Evolutionary conservation across 2,888 invertebrate genomes (phyloP).

Genomic region (Coelogynopora nodosa): DNA sequence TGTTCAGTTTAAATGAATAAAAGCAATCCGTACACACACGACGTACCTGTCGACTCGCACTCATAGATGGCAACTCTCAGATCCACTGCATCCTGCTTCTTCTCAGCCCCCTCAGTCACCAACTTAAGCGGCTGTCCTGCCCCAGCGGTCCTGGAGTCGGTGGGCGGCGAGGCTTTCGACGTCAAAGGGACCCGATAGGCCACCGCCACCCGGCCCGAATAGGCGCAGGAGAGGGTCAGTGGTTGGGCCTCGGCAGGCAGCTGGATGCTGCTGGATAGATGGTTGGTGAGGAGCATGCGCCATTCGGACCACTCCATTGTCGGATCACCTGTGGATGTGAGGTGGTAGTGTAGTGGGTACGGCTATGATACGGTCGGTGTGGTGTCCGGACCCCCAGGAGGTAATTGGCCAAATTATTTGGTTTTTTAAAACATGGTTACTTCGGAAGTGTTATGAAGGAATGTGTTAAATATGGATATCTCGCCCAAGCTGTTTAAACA

Average conservation of each 20-base stretch:
- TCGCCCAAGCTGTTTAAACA: no score
- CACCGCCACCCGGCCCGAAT: slow-evolving; percentile 92
- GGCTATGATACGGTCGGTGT: no score
- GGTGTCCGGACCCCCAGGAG: background rate
- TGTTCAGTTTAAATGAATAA: no score
- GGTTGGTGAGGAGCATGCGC: slow-evolving; percentile 73
- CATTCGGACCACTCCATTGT: slow-evolving; percentile 78
- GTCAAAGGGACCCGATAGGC: slow-evolving; percentile 75
- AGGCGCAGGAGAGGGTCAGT: slow-evolving; percentile 78
- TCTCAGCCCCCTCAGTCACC: background rate
- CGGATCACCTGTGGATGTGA: background rate
- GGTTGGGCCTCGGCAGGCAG: slow-evolving; percentile 68
- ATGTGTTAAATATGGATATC: no score
- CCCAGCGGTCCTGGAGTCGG: no score
- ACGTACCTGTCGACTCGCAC: slow-evolving; percentile 89
- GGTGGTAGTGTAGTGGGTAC: no score
- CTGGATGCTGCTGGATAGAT: slow-evolving; percentile 68
- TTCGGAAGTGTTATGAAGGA: no score
- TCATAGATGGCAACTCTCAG: slow-evolving; percentile 83
- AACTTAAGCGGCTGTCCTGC: background rate
- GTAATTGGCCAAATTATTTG: background rate
- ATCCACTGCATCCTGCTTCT: background rate
- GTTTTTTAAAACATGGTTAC: background rate
- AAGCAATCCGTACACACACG: no score
- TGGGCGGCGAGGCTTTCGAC: background rate